phyloP scores from a whole-genome alignment of 2,797 vertebrate genomes.

The Podargus strigoides region DNA sequence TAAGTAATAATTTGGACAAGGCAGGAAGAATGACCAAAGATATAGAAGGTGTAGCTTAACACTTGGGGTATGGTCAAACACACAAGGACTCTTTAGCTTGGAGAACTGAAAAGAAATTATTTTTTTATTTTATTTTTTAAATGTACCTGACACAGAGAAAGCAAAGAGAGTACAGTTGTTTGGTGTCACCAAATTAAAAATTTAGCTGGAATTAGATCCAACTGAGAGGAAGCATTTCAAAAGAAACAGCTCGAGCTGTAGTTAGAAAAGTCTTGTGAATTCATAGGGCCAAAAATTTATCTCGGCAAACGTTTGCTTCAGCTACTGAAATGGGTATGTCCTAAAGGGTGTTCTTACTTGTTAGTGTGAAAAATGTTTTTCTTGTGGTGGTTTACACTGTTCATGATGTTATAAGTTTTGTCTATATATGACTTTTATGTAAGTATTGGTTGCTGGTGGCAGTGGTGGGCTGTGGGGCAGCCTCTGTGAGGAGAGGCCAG shows the following conservation, averaged over 20 bases:
- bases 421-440: not conserved
- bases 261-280: not conserved
- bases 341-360: not conserved
- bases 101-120: not conserved
- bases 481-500: not conserved
- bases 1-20: not conserved
- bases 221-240: not conserved
- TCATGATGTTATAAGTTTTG: not conserved
- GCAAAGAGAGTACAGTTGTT: rapidly evolving
- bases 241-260: not conserved
- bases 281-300: not conserved
- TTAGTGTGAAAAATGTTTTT: not conserved
- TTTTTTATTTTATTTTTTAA: too few relatives aligned
- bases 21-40: not conserved
- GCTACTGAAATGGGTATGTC: not conserved
- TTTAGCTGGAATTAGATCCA: not conserved
- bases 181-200: not conserved
- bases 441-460: not conserved
- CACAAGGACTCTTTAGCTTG: not conserved
- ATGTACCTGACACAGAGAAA: not conserved
- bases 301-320: not conserved
- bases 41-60: not conserved
- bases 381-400: not conserved
- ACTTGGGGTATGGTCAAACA: not conserved
- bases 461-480: rapidly evolving